Base-by-base conservation (phyloP, 2,113 vertebrate genomes). In the Brienomyrus brachyistius region DNA sequence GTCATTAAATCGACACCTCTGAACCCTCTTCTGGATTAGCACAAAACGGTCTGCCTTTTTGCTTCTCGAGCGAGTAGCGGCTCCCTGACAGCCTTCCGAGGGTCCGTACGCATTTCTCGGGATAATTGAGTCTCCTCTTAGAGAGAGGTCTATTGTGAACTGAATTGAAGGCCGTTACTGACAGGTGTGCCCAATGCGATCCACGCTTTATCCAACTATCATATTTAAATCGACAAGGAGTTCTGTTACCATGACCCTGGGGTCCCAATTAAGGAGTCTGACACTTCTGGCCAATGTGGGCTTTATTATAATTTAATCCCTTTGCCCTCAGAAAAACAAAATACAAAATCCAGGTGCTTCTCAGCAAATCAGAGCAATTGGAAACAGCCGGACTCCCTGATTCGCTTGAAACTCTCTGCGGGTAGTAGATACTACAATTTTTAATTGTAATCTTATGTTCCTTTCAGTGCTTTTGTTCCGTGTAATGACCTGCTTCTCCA, bases 61-160 rank as follows among this genome's bases (percentile, higher is more conserved):
- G 48, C 50, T 56, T 54, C 23, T 56, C 27, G 31, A 7, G n/a
- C 51, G 13, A 87, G 6, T 27, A 15, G 13, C 6, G 7, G 5
- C 85, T 35, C 50, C 8, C 27, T 5, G 8, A 35, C 85, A 52
- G 50, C 85, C 31, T 40, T 52, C 85, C 15, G 74, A 17, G n/a
- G 51, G 51, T 23, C 85, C 3, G 50, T 56, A 15, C 35, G 31
- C 27, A 52, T 17, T 54, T 19, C n/a, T 43, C 2, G 13, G 51
- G 85, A 87, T 87, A 87, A 87, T 56, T 87, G 85, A 87, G 50
- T 35, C 56, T 56, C 85, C n/a, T 87, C 85, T 47, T 84, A 13
- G 82, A n/a, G 43, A 52, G 85, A 35, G 51, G 48, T 87, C 27
- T 51, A 31, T 54, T 87, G 51, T 54, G 27, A 17, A 7, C 51